A percentile compares a stretch with the other conserved stretches of the same genome.
These are phyloP conservation scores for Pharmacophagus antenor DNA, from an alignment of 2,888 invertebrate genomes.

Conservation along the genomic window DNA sequence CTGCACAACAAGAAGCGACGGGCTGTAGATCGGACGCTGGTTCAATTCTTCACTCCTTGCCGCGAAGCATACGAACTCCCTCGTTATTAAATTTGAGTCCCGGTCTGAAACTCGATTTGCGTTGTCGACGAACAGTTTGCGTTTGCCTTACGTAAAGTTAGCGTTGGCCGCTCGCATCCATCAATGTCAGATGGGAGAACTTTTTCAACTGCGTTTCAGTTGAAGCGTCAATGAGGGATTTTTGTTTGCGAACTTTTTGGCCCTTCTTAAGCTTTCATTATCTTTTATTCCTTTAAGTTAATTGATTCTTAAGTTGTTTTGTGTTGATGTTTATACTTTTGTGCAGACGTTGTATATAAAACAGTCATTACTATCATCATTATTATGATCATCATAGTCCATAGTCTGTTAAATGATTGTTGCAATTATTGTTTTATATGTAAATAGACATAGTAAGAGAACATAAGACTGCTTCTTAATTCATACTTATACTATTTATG, in stretches of 20 bases:
- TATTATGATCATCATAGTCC: not conserved
- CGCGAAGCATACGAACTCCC: slow-evolving; percentile 7
- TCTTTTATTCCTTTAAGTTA: slow-evolving; percentile 27
- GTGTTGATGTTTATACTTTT: not conserved
- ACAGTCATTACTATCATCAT: not conserved
- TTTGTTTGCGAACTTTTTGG: slow-evolving; percentile 69
- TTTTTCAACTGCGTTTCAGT: slow-evolving; percentile 67
- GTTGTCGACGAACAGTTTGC: slow-evolving; percentile 18
- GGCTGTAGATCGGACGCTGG: slow-evolving; percentile 1
- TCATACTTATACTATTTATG: not conserved
- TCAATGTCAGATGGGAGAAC: slow-evolving; percentile 71
- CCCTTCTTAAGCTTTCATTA: slow-evolving; percentile 28
- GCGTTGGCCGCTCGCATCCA: slow-evolving; percentile 58
- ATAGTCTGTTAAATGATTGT: not conserved
- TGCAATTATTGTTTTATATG: not conserved
- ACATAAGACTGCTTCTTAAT: too few relatives aligned
- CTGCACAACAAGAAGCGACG: slow-evolving; percentile 10
- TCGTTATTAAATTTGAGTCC: slow-evolving; percentile 29
- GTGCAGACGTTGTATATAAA: not conserved
- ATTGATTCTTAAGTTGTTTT: slow-evolving; percentile 26
- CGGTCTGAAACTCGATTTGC: slow-evolving; percentile 26
- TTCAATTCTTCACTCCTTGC: slow-evolving; percentile 16
- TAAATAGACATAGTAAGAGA: too few relatives aligned
- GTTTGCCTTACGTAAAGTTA: slow-evolving; percentile 28
- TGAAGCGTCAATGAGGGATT: slow-evolving; percentile 61